A percentile compares a stretch with the other conserved stretches of the same genome.
Conservation (phyloP, 2,888 invertebrate genomes). For the Scaptodrosophila latifasciaeformis region DNA sequence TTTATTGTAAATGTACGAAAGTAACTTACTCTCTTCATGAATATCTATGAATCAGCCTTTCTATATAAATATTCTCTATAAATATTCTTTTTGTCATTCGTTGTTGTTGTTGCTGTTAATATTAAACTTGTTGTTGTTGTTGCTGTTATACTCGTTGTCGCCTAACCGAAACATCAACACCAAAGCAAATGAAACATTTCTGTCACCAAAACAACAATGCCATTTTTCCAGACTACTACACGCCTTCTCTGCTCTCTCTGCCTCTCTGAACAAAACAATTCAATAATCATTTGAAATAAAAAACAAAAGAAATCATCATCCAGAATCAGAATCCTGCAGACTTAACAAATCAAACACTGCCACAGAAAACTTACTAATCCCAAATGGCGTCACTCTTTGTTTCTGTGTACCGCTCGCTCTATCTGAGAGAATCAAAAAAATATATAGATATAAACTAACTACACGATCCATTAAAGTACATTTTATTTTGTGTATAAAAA, state of each 20-base stretch:
- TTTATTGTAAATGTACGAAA: constrained; percentile 16
- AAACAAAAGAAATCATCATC: constrained; percentile 1
- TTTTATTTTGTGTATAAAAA: too few species aligned
- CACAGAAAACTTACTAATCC: not conserved
- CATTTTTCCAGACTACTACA: too few species aligned
- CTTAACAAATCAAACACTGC: not conserved
- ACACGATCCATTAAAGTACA: not conserved
- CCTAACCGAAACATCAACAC: constrained; percentile 25
- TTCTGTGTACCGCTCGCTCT: constrained; percentile 3
- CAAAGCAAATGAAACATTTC: too few species aligned
- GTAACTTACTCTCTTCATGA: constrained; percentile 10
- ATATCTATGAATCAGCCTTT: constrained; percentile 6
- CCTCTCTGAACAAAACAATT: constrained; percentile 11
- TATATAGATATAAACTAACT: not conserved
- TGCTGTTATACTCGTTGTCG: constrained; percentile 30
- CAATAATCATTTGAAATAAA: constrained; percentile 24
- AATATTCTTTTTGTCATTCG: constrained; percentile 24
- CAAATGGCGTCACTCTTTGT: too few species aligned
- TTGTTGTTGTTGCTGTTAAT: constrained; percentile 44
- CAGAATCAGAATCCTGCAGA: not conserved
- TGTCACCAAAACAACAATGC: too few species aligned
- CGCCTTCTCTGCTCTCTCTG: not conserved
- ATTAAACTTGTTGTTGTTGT: constrained; percentile 21
- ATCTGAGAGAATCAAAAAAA: too few species aligned
- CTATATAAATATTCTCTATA: constrained; percentile 5